phyloP scores from a whole-genome alignment of 92 coral and sea anemone species.

The Bergia puertoricense region DNA sequence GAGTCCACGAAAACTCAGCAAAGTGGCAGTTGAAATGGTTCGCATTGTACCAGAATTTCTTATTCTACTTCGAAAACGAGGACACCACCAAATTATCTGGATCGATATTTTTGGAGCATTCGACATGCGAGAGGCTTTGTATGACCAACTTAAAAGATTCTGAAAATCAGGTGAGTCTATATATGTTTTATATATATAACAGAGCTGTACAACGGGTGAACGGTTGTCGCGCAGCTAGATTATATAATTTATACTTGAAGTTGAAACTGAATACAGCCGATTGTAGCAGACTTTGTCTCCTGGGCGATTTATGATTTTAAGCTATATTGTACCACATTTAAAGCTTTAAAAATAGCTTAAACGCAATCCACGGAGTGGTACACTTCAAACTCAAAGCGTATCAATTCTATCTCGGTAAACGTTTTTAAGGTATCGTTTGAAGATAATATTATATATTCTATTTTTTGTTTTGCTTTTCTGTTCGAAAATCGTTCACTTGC shows the following conservation, averaged over 20 bases:
- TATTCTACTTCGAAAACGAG: constrained; percentile 87
- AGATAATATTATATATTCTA: constrained; percentile 13
- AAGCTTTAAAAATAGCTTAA: not conserved
- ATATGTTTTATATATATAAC: not conserved
- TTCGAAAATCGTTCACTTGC: constrained; percentile 8
- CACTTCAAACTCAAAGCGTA: constrained; percentile 28
- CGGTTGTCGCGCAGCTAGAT: constrained; percentile 9
- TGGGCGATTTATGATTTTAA: not conserved
- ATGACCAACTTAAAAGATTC: constrained; percentile 81
- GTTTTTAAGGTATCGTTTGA: constrained; percentile 25
- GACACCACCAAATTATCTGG: constrained; percentile 85
- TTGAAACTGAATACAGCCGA: not conserved
- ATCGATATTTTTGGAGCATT: constrained; percentile 84
- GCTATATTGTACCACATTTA: not conserved
- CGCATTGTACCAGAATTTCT: constrained; percentile 87
- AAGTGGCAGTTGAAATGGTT: constrained; percentile 92
- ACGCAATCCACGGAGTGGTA: not conserved
- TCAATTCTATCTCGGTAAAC: constrained; percentile 20
- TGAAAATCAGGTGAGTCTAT: constrained; percentile 79
- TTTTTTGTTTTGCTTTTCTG: constrained; percentile 16
- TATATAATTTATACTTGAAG: constrained; percentile 34
- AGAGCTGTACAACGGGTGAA: not conserved
- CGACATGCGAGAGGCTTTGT: constrained; percentile 83
- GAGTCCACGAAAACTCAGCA: constrained; percentile 74
- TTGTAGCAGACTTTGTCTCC: not conserved